These are phyloP conservation scores for Eupithecia vulgata DNA, from an alignment of 2,888 invertebrate species.

Conservation along the genomic window DNA sequence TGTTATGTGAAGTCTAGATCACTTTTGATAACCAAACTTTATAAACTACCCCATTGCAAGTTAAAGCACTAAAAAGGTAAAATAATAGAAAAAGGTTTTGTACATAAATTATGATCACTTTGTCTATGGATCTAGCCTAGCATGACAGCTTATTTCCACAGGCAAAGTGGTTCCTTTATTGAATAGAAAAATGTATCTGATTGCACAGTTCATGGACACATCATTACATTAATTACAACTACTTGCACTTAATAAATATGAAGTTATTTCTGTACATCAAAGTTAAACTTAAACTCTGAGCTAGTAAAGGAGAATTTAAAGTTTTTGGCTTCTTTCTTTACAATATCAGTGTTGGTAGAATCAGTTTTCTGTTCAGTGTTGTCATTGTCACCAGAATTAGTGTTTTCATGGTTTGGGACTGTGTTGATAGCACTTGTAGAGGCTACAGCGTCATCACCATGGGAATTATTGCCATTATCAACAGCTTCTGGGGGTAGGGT, in stretches of 20 bases:
- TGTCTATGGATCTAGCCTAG: neutral
- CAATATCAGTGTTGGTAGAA: slow-evolving; percentile 44
- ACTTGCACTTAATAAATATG: slow-evolving; percentile 20
- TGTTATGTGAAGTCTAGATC: neutral
- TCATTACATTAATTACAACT: slow-evolving; percentile 13
- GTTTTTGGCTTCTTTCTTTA: slow-evolving; percentile 49
- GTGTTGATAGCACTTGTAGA: slow-evolving; percentile 18
- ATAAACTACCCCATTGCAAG: neutral
- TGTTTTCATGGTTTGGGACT: slow-evolving; percentile 32
- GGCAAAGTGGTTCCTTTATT: slow-evolving; percentile 7
- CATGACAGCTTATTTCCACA: neutral
- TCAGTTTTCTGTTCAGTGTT: slow-evolving; percentile 32
- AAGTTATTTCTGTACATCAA: slow-evolving; percentile 69
- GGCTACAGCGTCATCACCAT: slow-evolving; percentile 24
- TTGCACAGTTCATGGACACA: slow-evolving; percentile 26
- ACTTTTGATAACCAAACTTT: neutral
- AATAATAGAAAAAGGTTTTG: neutral
- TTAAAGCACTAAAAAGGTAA: neutral
- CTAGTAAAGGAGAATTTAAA: slow-evolving; percentile 76
- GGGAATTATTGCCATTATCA: slow-evolving; percentile 48
- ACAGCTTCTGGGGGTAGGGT: slow-evolving; percentile 59
- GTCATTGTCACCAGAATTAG: slow-evolving; percentile 5
- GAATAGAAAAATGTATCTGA: slow-evolving; percentile 23
- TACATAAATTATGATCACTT: slow-evolving; percentile 6
- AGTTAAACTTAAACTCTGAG: slow-evolving; percentile 87